Conservation (phyloP, 1,140 invertebrate species). For the Sipha flava region DNA sequence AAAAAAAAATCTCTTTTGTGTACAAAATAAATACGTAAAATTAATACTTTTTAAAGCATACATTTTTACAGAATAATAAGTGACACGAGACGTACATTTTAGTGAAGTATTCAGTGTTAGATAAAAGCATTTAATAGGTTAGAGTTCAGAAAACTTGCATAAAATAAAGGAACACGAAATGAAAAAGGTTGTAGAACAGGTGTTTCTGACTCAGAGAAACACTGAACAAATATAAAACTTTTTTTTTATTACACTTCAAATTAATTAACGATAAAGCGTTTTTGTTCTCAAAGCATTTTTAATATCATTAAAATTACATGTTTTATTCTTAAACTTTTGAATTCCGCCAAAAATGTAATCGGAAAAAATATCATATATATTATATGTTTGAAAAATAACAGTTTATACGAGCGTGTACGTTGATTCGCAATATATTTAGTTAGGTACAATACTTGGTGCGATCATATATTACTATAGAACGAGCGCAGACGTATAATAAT, state of each 20-base stretch:
- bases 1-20: background rate
- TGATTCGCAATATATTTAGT: too few relatives aligned
- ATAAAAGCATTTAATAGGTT: background rate
- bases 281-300: background rate
- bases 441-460: too few relatives aligned
- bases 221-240: constrained; percentile 7
- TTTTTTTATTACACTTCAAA: background rate
- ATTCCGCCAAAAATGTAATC: too few relatives aligned
- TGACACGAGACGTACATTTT: background rate
- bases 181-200: constrained; percentile 12
- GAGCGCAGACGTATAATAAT: too few relatives aligned
- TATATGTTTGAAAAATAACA: too few relatives aligned
- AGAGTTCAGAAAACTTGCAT: background rate
- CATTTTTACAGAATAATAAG: background rate
- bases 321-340: too few relatives aligned
- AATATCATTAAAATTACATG: background rate
- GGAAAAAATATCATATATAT: too few relatives aligned
- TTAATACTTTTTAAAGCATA: background rate
- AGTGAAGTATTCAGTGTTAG: background rate
- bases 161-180: background rate
- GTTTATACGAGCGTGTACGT: too few relatives aligned
- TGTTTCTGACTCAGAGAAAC: background rate
- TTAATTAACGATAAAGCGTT: background rate
- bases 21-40: background rate
- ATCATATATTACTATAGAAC: too few relatives aligned